Evolutionary conservation across 1,140 invertebrate species (phyloP), one percentile per base, ranked within the genome.

Genomic region (Cephus cinctus): DNA sequence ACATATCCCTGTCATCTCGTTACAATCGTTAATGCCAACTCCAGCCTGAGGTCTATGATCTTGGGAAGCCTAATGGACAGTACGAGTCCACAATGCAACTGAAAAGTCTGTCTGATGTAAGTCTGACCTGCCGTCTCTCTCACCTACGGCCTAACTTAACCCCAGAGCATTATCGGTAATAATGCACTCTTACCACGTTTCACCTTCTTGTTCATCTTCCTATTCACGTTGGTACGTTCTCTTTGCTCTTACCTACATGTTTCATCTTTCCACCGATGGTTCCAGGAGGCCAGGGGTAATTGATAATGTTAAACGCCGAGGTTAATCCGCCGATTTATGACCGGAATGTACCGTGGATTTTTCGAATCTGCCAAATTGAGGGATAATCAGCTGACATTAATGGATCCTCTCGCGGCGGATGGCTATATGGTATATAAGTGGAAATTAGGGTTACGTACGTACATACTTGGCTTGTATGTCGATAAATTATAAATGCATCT

Each of bases 321-420:
- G 63, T 72, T 74, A 75, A 73, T 74, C 70, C 62, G 59, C 43
- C 64, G 69, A 75, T 73, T 75, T 73, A 75, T 69, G 69, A 47
- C 48, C 48, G 39, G 56, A 66, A 57, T 61, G 55, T 50, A 53
- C 41, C 47, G 54, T 56, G 51, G 45, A 54, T 64, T 63, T 73
- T 68, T 57, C 40, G 19, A 42, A 47, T 55, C 31, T 38, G 44
- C 50, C 61, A 73, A 75, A 71, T 73, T 71, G 68, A 72, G 60
- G 72, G 63, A 75, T 75, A 75, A 75, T 72, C 66, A 57, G 49
- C 52, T 45, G 47, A 44, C 31, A 5, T 41, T 41, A 41, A 41
- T 41, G 39, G 12, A 19, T 4, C n/a, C 39, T 23, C 14, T 16
- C 8, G 15, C 35, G 16, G 16, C 6, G 25, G 25, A 27, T 6